Conservation (phyloP, 2,797 vertebrate genomes). For the Amblyraja radiata region DNA sequence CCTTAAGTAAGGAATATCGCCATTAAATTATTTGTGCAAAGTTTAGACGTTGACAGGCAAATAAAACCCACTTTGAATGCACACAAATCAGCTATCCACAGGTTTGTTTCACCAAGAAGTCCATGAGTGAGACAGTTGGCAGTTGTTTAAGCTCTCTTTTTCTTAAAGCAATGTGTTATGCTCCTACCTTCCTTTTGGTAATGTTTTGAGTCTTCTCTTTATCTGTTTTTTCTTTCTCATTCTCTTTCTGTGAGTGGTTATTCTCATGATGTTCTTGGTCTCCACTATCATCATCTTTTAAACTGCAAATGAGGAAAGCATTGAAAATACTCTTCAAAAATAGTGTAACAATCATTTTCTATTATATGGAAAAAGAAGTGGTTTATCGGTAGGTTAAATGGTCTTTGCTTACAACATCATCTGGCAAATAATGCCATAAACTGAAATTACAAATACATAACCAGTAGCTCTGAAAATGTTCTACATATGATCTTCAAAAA, state of each 20-base stretch:
- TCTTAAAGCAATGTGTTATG: conserved; percentile 39
- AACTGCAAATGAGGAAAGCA: conserved; percentile 46
- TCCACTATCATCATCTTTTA: conserved; percentile 73
- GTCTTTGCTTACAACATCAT: not conserved
- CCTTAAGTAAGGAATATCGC: no score
- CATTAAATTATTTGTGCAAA: not conserved
- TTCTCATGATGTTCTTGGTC: conserved; percentile 73
- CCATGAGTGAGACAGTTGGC: not conserved
- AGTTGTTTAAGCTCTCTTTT: not conserved
- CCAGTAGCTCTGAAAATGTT: not conserved
- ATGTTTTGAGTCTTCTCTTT: conserved; percentile 61
- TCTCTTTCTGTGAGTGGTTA: conserved; percentile 75
- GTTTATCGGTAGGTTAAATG: conserved; percentile 36
- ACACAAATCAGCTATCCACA: not conserved
- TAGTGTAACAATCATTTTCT: not conserved
- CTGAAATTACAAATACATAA: not conserved
- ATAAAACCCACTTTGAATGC: not conserved
- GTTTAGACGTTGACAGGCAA: not conserved
- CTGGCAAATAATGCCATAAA: conserved; percentile 7
- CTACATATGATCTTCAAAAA: not conserved
- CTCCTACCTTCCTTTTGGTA: conserved; percentile 62
- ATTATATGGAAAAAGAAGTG: not conserved
- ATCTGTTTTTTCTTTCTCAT: conserved; percentile 73
- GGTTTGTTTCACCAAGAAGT: not conserved
- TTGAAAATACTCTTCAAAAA: not conserved